A percentile compares a stretch with the other conserved stretches of the same genome.
Evolutionary conservation across 1,140 invertebrate species (phyloP).

Genomic region (Drosophila lacertosa): DNA sequence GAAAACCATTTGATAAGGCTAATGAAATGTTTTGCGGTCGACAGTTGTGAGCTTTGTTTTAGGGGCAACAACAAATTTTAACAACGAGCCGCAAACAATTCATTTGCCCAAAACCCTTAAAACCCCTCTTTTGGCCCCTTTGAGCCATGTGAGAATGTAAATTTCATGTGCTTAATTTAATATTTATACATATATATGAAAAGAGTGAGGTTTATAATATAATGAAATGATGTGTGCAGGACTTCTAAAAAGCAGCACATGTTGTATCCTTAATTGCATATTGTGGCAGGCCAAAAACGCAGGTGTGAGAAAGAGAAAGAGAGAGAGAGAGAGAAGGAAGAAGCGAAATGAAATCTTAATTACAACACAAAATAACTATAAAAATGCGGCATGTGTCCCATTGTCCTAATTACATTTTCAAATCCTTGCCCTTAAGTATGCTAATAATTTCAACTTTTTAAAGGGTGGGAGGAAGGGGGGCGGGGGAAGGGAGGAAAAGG

Average conservation of each 20-base stretch:
- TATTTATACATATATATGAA: conserved; percentile 51
- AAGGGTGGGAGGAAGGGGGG: conserved; percentile 7
- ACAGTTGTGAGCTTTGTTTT: conserved; percentile 30
- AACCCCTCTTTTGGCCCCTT: not conserved
- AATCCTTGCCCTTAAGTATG: conserved; percentile 68
- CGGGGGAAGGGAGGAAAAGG: not conserved
- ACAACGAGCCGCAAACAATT: conserved; percentile 38
- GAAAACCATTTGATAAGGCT: conserved; percentile 42
- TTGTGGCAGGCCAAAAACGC: conserved; percentile 44
- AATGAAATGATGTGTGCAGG: conserved; percentile 28
- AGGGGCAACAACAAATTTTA: not conserved
- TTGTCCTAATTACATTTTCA: conserved; percentile 61
- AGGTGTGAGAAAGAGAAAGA: not conserved
- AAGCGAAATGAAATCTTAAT: conserved; percentile 38
- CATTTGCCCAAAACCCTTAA: not conserved
- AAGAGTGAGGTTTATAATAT: conserved; percentile 6
- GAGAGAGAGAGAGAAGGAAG: not conserved
- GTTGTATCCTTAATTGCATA: conserved; percentile 74
- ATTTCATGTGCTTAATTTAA: conserved; percentile 44
- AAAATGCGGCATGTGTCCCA: conserved; percentile 36
- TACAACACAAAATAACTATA: conserved; percentile 46
- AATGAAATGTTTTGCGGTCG: conserved; percentile 56
- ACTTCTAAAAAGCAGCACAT: conserved; percentile 40
- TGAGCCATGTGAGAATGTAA: conserved; percentile 23
- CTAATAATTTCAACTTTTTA: conserved; percentile 66